Base-by-base conservation (phyloP, 64 coral and sea anemone species). In the Montipora cactus region DNA sequence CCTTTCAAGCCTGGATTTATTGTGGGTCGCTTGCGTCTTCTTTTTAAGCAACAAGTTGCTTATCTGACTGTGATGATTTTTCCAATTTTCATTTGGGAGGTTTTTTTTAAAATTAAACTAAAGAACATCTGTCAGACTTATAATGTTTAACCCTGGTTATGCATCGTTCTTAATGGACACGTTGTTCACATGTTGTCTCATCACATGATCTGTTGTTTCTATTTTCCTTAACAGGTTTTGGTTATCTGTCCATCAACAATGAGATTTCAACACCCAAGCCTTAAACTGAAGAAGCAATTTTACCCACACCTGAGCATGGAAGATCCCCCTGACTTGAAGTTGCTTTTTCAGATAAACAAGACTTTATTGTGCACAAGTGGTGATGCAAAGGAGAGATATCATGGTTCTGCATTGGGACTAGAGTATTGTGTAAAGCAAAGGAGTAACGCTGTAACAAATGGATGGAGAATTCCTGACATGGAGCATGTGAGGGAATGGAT, bases 221-320 rank as follows among this genome's bases (percentile, higher is more conserved):
- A 37, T 64, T 64, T 64, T 64, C 9, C 14, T 81, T 21, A 20
- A 66, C 69, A 95, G 94, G 11, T 92, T 10, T 92, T 92, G 22
- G 23, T 95, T 37, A 64, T 92, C 18, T 81, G 82, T 25, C 94
- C 94, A 50, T 91, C 89, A 67, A 95, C 89, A 70, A 67, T 95
- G 53, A 22, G 77, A 14, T 81, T 92, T 52, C 19, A 74, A 47
- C 74, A 92, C 66, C 49, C 51, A 22, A 11, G 16, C n/a, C 79
- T 92, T 68, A 3, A 73, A 28, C 48, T 79, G 21, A 19, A 46
- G 50, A 85, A 87, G 59, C 81, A 95, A 12, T 95, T 95, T 79
- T 89, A 81, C 50, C 94, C 90, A 48, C 94, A 95, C n/a, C 44
- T 95, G n/a, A 81, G 80, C 28, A 89, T 95, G 90, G 94, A 95